Base-by-base conservation (phyloP, 92 coral and sea anemone genomes). In the Actinernus sp. region DNA sequence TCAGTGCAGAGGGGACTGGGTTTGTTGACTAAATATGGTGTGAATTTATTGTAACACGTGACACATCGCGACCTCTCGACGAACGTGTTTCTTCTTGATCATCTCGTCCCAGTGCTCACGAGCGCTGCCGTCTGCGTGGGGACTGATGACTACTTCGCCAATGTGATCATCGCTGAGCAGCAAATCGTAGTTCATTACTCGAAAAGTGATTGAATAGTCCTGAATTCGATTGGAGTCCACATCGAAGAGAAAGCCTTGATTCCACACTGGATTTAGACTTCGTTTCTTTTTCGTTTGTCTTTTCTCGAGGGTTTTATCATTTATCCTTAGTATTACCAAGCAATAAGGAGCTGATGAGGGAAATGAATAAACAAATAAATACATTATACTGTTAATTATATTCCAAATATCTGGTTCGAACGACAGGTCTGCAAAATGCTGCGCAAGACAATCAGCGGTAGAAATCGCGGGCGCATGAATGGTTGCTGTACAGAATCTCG, bases 81-180 rank as follows among this genome's bases (percentile, higher is more conserved):
- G 69, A 26, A 19, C 58, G 56, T 83, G 74, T 53, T 73, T 71
- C 48, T 84, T 84, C 0, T 50, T 54, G 49, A 91, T 83, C 75
- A 85, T 88, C 37, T 88, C 89, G 29, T 94, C 83, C 97, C 98
- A 94, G 85, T 94, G 98, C 71, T 87, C 88, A 26, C 62, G 82
- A 2, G 95, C 98, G 56, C 49, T 71, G 11, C 82, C 92, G 9
- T 73, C 77, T 23, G 92, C 59, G 30, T 80, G 71, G 2, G 96
- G 39, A 41, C 97, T 92, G 72, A 94, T 57, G 16, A 55, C 74
- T 21, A 94, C 38, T 50, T 91, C 79, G 2, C 98, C 98, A 28
- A 91, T 59, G 23, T 77, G 20, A 38, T 84, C 86, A 51, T 94
- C 93, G 62, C 74, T 83, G 16, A 84, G 79, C 73, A 94, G 72